Evolutionary conservation across 2,113 vertebrate species (phyloP), one percentile per base, ranked within the genome.

Genomic region (Gavialis gangeticus): DNA sequence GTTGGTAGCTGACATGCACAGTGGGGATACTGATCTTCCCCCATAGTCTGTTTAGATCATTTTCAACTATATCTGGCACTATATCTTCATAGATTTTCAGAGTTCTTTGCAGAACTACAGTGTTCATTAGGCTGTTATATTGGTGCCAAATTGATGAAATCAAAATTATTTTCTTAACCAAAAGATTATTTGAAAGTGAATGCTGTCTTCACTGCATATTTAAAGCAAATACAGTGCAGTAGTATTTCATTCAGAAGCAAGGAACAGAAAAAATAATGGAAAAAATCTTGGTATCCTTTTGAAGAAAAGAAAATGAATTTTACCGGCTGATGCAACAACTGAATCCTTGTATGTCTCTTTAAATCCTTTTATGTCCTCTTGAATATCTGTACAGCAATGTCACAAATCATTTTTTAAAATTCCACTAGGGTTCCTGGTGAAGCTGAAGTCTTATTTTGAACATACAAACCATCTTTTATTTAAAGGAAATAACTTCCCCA

Each of bases 211-310:
- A 60, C 1, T 88, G 66, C 66, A 14, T 75, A 64, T 62, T 79
- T 82, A 79, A 83, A 85, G 87, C 28, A 55, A 89, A 64, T 55
- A 54, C 69, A 62, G 54, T 27, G 27, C 59, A 85, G 85, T 63
- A 67, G 79, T 75, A 54, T 95, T 91, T 76, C 84, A 78, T 90
- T 90, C 85, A 84, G 56, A 83, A 85, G 54, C 63, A 57, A 67
- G 82, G 85, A 91, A 78, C 88, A 66, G 66, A 71, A 82, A 71
- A 71, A 69, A 75, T 10, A 46, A 46, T 46, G 58, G 34, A 12
- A 69, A 84, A 37, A 84, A 25, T 30, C 62, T 86, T 93, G 15
- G 55, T 79, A 34, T 34, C 14, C 46, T 1, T 28, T 87, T 56
- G 82, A 57, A 92, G 89, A 73, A 89, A 90, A 87, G 88, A 79